These are phyloP conservation scores for Lepidocolaptes lacrymiger DNA, from an alignment of 2,797 vertebrate species.

Conservation along the genomic window DNA sequence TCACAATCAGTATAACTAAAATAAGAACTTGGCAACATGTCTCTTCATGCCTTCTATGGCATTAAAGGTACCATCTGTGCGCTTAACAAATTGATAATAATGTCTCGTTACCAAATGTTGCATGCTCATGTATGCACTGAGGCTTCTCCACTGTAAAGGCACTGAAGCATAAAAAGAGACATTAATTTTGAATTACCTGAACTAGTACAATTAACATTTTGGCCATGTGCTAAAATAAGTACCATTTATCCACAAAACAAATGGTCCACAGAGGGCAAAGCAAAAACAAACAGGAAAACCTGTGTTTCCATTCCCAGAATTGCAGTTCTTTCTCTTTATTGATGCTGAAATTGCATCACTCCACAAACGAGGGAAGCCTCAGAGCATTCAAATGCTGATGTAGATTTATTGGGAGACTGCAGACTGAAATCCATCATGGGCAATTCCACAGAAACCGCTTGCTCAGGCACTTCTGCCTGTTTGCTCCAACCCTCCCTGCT, in stretches of 20 bases:
- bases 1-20: constrained; percentile 28
- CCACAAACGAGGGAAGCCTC: neutral
- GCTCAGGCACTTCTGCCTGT: neutral
- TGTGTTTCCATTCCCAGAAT: neutral
- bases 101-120: constrained; percentile 22
- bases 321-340: neutral
- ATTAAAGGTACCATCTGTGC: constrained; percentile 47
- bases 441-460: neutral
- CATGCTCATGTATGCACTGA: constrained; percentile 16
- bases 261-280: neutral
- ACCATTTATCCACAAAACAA: neutral
- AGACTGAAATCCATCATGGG: neutral
- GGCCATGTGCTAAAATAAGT: neutral
- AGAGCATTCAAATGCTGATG: neutral
- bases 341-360: neutral
- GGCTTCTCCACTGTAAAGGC: neutral
- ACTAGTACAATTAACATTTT: constrained; percentile 17
- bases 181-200: constrained; percentile 48
- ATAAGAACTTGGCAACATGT: constrained; percentile 36
- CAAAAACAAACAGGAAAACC: neutral
- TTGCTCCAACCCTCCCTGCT: neutral
- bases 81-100: constrained; percentile 29
- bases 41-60: constrained; percentile 37
- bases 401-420: neutral
- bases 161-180: neutral